phyloP scores from a whole-genome alignment of 1,140 invertebrate species.

The Galleria mellonella region DNA sequence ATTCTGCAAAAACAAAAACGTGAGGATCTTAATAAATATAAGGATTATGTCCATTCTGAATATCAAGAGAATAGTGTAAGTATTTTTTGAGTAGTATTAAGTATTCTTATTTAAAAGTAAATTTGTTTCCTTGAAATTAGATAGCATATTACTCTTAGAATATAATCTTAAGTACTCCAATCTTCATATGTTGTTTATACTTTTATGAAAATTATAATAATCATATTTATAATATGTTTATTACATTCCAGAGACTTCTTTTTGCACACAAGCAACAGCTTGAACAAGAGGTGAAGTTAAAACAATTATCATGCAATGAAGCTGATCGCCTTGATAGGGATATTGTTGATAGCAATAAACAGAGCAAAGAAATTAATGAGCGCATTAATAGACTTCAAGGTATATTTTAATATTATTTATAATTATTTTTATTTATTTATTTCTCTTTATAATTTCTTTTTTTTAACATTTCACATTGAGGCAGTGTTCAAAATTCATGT shows the following conservation, averaged over 20 bases:
- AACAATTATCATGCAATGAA: conserved; percentile 67
- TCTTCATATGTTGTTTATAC: too few species aligned
- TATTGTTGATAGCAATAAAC: conserved; percentile 67
- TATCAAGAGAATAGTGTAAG: conserved; percentile 75
- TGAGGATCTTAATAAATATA: conserved; percentile 71
- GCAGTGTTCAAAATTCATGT: too few species aligned
- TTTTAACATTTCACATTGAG: too few species aligned
- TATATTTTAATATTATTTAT: conserved; percentile 19
- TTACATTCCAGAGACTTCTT: conserved; percentile 63
- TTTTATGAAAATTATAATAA: too few species aligned
- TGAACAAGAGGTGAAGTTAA: conserved; percentile 77
- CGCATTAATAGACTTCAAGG: conserved; percentile 64
- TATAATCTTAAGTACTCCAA: too few species aligned
- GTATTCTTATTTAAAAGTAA: too few species aligned
- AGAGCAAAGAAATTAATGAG: conserved; percentile 61
- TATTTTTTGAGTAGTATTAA: too few species aligned
- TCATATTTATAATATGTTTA: conserved; percentile 7
- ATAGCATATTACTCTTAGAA: too few species aligned
- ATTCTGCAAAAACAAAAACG: conserved; percentile 56
- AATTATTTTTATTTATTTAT: too few species aligned
- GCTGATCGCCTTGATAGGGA: conserved; percentile 71
- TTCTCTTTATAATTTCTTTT: too few species aligned
- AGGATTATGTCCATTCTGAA: conserved; percentile 70
- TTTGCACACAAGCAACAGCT: conserved; percentile 76
- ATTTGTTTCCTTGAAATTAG: too few species aligned